A percentile compares a stretch with the other conserved stretches of the same genome.
These are phyloP conservation scores for Drosophila sp. DNA, from an alignment of 1,140 invertebrate species.

Conservation along the genomic window DNA sequence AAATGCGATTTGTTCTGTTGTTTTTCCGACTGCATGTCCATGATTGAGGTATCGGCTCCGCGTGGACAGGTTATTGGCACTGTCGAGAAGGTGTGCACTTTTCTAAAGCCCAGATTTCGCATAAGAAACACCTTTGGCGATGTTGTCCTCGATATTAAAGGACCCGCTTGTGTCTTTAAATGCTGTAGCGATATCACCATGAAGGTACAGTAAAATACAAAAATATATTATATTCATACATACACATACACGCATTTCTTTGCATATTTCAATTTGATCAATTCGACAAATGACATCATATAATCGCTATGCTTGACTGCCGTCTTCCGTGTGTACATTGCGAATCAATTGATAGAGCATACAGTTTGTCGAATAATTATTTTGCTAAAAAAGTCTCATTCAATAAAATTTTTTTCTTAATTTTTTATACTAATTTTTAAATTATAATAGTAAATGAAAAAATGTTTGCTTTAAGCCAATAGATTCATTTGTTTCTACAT, in stretches of 20 bases:
- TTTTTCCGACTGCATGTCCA: constrained; percentile 93
- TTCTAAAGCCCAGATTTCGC: constrained; percentile 88
- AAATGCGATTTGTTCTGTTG: constrained; percentile 90
- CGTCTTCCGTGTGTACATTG: constrained; percentile 33
- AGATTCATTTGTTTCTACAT: too few species aligned
- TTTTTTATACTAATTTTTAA: too few species aligned
- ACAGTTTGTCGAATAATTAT: too few species aligned
- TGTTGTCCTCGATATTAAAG: constrained; percentile 89
- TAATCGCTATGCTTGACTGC: constrained; percentile 50
- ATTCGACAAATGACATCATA: constrained; percentile 55
- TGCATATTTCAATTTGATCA: constrained; percentile 3
- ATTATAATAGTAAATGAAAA: too few species aligned
- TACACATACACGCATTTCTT: constrained; percentile 5
- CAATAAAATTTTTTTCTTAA: too few species aligned
- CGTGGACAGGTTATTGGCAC: constrained; percentile 87
- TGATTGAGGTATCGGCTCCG: constrained; percentile 86
- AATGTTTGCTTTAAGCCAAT: too few species aligned
- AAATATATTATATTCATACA: constrained; percentile 27
- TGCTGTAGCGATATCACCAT: constrained; percentile 87
- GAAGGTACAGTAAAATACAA: constrained; percentile 63
- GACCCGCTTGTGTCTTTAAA: constrained; percentile 87
- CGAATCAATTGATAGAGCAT: constrained; percentile 47
- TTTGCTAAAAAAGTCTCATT: too few species aligned
- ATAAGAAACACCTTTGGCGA: constrained; percentile 88
- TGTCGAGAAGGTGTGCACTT: constrained; percentile 90